Evolutionary conservation across 2,888 invertebrate genomes (phyloP).

Genomic region (Heliconius hortense): DNA sequence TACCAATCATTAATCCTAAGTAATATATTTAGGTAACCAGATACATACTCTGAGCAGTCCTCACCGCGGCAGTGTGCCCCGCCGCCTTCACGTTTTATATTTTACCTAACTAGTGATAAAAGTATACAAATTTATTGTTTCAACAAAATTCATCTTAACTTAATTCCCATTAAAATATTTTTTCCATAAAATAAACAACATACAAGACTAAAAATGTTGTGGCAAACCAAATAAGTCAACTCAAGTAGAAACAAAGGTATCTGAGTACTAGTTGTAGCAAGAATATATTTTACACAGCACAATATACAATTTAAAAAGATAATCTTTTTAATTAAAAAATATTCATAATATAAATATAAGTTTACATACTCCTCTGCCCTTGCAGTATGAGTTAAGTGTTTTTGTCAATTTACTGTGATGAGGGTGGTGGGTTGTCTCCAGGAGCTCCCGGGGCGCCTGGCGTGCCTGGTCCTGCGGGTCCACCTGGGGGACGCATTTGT

Average conservation of each 20-base stretch:
- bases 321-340: constrained; percentile 18
- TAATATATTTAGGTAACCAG: constrained; percentile 50
- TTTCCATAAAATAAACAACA: background rate
- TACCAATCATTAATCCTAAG: constrained; percentile 53
- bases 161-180: background rate
- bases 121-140: background rate
- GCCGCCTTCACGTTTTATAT: constrained; percentile 20
- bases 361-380: background rate
- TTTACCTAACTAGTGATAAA: constrained; percentile 29
- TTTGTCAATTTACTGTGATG: constrained; percentile 41
- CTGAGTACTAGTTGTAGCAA: constrained; percentile 18
- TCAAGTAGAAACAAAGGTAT: constrained; percentile 4
- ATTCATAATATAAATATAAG: constrained; percentile 20
- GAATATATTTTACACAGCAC: constrained; percentile 24
- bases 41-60: constrained; percentile 47
- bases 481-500: constrained; percentile 78
- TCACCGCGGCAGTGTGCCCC: background rate
- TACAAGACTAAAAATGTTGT: constrained; percentile 3
- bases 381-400: background rate
- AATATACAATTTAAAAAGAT: constrained; percentile 17
- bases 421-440: constrained; percentile 49
- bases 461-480: background rate
- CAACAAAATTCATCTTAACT: constrained; percentile 8
- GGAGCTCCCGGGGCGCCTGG: constrained; percentile 35
- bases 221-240: background rate